These are phyloP conservation scores for Tupaia chinensis DNA, from an alignment of 2,113 vertebrate species.

Conservation along the genomic window DNA sequence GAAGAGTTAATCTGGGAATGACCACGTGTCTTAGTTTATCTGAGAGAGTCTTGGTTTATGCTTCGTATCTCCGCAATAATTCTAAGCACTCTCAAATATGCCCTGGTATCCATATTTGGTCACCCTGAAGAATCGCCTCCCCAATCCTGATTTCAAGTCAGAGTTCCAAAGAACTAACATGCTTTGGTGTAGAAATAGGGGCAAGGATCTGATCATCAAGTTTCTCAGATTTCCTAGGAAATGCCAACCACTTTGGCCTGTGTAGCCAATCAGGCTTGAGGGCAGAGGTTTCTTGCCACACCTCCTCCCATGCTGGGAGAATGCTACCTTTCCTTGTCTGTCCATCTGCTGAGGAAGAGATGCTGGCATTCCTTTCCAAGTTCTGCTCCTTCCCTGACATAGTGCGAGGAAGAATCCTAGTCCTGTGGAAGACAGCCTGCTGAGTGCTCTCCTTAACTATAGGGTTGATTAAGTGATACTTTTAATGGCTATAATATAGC, in stretches of 20 bases:
- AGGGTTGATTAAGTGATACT: neutral
- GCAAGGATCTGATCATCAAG: no score
- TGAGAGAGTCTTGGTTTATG: neutral
- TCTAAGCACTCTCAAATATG: neutral
- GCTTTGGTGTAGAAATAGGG: neutral
- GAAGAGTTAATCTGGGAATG: neutral
- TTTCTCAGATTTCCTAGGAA: neutral
- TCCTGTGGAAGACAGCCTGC: neutral
- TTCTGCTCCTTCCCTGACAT: neutral
- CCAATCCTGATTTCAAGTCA: neutral
- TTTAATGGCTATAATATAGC: no score
- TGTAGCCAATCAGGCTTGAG: neutral
- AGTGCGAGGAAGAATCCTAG: neutral
- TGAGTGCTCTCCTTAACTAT: neutral
- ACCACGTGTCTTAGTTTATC: neutral
- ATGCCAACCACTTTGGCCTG: neutral
- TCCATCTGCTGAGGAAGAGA: neutral
- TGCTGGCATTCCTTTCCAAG: neutral
- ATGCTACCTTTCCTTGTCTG: neutral
- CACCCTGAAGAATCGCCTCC: neutral
- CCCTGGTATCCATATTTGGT: neutral
- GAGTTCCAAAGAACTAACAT: neutral
- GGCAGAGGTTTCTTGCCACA: no score
- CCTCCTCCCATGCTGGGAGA: neutral
- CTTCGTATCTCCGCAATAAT: neutral